Conservation (phyloP, 30 jellyfish, hydroid and myxozoan species). For the Aurelia sp. region DNA sequence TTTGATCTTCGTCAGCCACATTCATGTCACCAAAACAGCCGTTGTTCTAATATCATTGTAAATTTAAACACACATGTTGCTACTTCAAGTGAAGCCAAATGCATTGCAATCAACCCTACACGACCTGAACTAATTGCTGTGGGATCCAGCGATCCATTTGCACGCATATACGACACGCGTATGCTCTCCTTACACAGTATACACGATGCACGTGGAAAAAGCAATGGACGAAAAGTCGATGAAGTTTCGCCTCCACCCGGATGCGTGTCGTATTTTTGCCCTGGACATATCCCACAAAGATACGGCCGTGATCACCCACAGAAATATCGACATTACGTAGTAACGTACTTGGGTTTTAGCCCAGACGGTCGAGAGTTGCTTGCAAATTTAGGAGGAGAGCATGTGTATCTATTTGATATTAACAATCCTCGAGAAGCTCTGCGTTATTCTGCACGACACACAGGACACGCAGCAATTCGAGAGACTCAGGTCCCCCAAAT, state of each 20-base stretch:
- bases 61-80: conserved; percentile 75
- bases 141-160: conserved; percentile 95
- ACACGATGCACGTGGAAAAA: conserved; percentile 67
- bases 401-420: conserved; percentile 77
- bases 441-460: conserved; percentile 68
- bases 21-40: conserved; percentile 69
- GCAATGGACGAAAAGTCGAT: conserved; percentile 67
- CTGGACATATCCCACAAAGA: conserved; percentile 96
- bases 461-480: neutral
- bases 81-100: conserved; percentile 87
- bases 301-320: conserved; percentile 80
- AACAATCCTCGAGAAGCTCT: conserved; percentile 65
- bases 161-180: conserved; percentile 94
- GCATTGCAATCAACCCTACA: conserved; percentile 90
- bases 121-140: conserved; percentile 96
- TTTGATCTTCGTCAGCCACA: conserved; percentile 93
- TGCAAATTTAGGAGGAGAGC: conserved; percentile 97
- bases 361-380: conserved; percentile 92
- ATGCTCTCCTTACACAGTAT: conserved; percentile 74
- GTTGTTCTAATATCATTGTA: conserved; percentile 81
- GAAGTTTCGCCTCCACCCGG: conserved; percentile 75
- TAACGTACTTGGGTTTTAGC: conserved; percentile 87
- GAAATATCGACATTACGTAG: conserved; percentile 80
- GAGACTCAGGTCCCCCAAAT: neutral
- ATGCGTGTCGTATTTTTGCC: conserved; percentile 88